Evolutionary conservation across 2,888 invertebrate genomes (phyloP).

Genomic region (Tetragonula carbonaria): DNA sequence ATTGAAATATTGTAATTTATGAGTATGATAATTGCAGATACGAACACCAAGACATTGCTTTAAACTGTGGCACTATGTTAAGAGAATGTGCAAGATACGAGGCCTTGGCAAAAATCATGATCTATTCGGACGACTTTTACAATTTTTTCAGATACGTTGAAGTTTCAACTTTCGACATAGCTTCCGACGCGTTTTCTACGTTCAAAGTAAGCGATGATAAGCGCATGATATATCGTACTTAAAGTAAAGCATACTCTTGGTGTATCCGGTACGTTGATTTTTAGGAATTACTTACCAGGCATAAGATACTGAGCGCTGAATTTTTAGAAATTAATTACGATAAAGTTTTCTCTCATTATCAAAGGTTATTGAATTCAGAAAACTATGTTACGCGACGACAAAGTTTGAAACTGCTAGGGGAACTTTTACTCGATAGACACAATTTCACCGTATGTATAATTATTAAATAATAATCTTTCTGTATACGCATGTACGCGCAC

Average conservation of each 20-base stretch:
- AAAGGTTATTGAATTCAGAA: constrained; percentile 98
- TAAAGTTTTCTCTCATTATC: constrained; percentile 98
- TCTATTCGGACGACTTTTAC: constrained; percentile 99
- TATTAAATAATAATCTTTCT: neutral
- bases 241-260: constrained; percentile 61
- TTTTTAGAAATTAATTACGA: constrained; percentile 99
- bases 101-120: constrained; percentile 98
- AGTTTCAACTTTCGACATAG: constrained; percentile 99
- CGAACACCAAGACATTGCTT: constrained; percentile 99
- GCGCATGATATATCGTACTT: constrained; percentile 50
- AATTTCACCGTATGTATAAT: constrained; percentile 94
- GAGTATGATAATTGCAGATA: constrained; percentile 88
- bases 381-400: constrained; percentile 99
- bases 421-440: constrained; percentile 98
- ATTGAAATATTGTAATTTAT: constrained; percentile 6
- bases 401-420: constrained; percentile 98
- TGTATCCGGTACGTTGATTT: constrained; percentile 77
- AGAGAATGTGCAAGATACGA: constrained; percentile 99
- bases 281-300: constrained; percentile 96
- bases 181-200: constrained; percentile 99
- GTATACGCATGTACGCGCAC: constrained; percentile 4
- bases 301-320: constrained; percentile 98
- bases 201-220: constrained; percentile 92
- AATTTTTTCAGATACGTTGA: constrained; percentile 99
- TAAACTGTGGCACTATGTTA: constrained; percentile 99